phyloP scores from a whole-genome alignment of 1,140 invertebrate genomes.

The Hermatobates lingyangjiaoensis region DNA sequence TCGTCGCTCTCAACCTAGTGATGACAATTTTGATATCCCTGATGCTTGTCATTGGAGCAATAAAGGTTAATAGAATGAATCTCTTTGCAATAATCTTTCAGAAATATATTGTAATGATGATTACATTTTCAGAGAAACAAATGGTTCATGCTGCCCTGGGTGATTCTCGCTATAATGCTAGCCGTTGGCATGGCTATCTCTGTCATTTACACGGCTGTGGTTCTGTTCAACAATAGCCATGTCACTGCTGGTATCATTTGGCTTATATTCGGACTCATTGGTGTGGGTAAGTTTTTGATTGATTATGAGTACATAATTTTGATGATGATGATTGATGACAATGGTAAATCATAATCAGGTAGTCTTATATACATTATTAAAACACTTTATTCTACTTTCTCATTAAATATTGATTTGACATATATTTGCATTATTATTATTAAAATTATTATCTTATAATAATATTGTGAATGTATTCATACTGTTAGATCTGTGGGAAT shows the following conservation, averaged over 20 bases:
- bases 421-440: no score
- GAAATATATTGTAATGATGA: background rate
- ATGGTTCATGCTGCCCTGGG: conserved; percentile 63
- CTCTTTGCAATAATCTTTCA: background rate
- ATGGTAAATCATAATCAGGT: no score
- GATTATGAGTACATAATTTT: no score
- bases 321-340: no score
- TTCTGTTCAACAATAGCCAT: conserved; percentile 39
- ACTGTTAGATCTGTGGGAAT: no score
- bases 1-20: conserved; percentile 54
- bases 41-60: conserved; percentile 48
- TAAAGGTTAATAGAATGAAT: conserved; percentile 34
- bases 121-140: conserved; percentile 39
- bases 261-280: conserved; percentile 38
- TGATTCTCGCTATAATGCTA: conserved; percentile 53
- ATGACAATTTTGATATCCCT: conserved; percentile 61
- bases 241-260: conserved; percentile 33
- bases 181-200: conserved; percentile 50
- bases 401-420: no score
- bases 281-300: conserved; percentile 31
- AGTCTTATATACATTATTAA: no score
- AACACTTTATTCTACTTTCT: no score
- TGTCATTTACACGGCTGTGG: conserved; percentile 50
- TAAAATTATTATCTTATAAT: no score
- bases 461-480: no score